Evolutionary conservation across 1,140 invertebrate genomes (phyloP), one percentile per base, ranked within the genome.

Genomic region (Aethina tumida): DNA sequence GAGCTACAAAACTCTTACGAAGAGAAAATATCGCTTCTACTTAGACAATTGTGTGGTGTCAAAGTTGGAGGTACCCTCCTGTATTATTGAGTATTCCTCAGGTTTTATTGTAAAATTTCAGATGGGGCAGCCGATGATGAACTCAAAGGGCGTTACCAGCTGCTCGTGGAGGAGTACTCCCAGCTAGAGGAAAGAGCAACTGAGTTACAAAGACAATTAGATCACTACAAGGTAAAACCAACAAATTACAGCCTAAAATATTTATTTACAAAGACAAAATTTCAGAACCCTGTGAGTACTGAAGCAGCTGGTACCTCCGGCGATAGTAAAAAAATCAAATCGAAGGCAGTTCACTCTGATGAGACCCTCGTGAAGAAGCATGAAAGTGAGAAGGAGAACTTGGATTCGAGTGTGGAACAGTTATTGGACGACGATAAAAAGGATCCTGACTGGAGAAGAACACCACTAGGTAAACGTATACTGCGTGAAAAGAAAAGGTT

Each of bases 361-460:
- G n/a, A n/a, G n/a, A n/a, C n/a, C n/a, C n/a, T n/a, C n/a, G n/a
- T n/a, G n/a, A n/a, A n/a, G n/a, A n/a, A n/a, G n/a, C n/a, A n/a
- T n/a, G n/a, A 8, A 18, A 14, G 27, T 17, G 16, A 26, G 35
- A 31, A 22, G 38, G 21, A 14, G 16, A 10, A 35, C 17, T 14
- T 26, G 19, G 32, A 43, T 20, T 31, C 33, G 29, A n/a, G 27
- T 8, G 13, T 17, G 4, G 28, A 14, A 2, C 6, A 17, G 4
- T 21, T 34, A 8, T 55, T 67, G 8, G 70, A 75, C 36, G 56
- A 70, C 45, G 17, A 45, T 1, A 56, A 65, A 1, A 68, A 73
- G 24, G 79, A 84, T 61, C 78, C 79, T 0, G 79, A 82, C 52
- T 83, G 79, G 80, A 62, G 49, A 10, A 68, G 66, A 36, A 80